Evolutionary conservation across 2,113 vertebrate species (phyloP).

Genomic region (Clupea harengus): DNA sequence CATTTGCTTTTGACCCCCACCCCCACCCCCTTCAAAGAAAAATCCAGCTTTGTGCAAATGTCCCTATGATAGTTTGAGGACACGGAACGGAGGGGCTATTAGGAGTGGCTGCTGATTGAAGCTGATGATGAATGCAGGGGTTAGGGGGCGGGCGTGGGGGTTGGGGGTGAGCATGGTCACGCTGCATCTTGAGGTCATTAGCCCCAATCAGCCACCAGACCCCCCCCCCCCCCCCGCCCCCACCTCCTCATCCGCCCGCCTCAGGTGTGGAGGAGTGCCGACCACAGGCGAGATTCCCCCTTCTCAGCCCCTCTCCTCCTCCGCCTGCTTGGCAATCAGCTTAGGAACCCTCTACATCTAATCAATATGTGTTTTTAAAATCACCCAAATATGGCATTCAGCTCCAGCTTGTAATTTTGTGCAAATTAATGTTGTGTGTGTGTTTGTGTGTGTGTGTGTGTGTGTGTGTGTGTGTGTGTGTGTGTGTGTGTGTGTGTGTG

Average conservation of each 20-base stretch:
- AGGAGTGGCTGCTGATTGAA: slow-evolving; percentile 61
- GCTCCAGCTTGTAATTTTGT: neutral
- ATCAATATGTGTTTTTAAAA: slow-evolving; percentile 20
- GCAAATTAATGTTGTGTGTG: slow-evolving; percentile 29
- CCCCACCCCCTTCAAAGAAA: slow-evolving; percentile 13
- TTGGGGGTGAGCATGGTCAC: slow-evolving; percentile 51
- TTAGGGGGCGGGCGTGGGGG: slow-evolving; percentile 9
- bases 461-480: neutral
- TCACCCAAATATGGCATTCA: neutral
- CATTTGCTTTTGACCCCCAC: slow-evolving; percentile 50
- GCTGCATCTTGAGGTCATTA: slow-evolving; percentile 72
- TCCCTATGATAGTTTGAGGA: slow-evolving; percentile 41
- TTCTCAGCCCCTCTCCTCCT: neutral
- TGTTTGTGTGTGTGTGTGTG: slow-evolving; percentile 19
- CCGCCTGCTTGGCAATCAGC: neutral
- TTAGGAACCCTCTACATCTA: slow-evolving; percentile 4
- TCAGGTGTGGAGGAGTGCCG: neutral
- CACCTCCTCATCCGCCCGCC: neutral
- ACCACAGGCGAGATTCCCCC: neutral
- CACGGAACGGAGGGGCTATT: slow-evolving; percentile 37
- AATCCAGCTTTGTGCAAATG: slow-evolving; percentile 35
- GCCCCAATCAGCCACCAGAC: slow-evolving; percentile 54
- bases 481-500: neutral
- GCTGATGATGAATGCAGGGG: slow-evolving; percentile 50
- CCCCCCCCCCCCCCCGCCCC: neutral